Percentiles rank a stretch among this genome's conserved stretches.
Evolutionary conservation across 2,797 vertebrate genomes (phyloP).

Genomic region (Coccyzus lansbergi): DNA sequence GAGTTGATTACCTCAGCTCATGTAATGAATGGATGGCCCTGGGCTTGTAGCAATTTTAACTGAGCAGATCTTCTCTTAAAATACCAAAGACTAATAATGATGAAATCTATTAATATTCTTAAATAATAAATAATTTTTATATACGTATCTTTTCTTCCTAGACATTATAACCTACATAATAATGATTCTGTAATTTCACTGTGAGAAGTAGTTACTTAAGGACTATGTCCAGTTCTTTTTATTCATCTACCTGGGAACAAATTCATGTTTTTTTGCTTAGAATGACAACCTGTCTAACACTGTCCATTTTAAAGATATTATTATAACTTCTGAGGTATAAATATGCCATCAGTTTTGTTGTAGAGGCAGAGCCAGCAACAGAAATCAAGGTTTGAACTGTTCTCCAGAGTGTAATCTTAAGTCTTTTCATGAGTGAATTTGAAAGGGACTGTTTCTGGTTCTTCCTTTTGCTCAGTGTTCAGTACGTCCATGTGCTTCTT

Average conservation of each 20-base stretch:
- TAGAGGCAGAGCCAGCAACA: background rate
- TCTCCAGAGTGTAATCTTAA: background rate
- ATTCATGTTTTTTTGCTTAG: background rate
- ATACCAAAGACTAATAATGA: background rate
- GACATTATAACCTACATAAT: background rate
- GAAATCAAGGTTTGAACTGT: background rate
- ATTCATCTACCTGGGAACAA: background rate
- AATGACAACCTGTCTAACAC: background rate
- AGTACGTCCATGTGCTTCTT: background rate
- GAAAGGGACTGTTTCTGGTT: background rate
- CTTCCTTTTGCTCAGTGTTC: background rate
- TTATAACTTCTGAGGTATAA: background rate
- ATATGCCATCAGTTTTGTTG: background rate
- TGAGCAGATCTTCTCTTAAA: background rate
- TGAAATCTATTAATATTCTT: background rate
- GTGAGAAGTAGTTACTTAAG: background rate
- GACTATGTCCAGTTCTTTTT: background rate
- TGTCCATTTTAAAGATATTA: background rate
- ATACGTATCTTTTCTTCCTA: background rate
- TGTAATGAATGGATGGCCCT: background rate
- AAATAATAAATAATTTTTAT: background rate
- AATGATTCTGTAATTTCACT: background rate
- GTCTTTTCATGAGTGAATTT: background rate
- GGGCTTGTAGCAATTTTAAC: background rate
- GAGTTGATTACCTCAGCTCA: background rate